Evolutionary conservation across 2,888 invertebrate genomes (phyloP).

Genomic region (Apotomis betuletana): DNA sequence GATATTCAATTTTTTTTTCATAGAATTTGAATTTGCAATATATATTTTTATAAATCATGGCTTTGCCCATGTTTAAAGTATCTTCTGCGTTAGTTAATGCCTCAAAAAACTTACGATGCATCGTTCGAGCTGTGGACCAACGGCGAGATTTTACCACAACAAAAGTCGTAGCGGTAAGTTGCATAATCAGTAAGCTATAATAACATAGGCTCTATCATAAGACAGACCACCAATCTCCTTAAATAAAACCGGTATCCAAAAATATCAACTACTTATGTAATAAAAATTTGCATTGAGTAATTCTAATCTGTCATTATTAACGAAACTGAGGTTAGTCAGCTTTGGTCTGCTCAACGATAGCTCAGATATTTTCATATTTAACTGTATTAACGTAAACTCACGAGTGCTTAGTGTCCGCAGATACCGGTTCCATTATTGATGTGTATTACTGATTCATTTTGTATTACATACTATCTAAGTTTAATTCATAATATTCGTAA

Average conservation of each 20-base stretch:
- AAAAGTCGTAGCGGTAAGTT: conserved; percentile 75
- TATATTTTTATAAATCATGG: conserved; percentile 59
- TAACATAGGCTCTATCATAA: conserved; percentile 5
- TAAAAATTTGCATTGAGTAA: too few relatives aligned
- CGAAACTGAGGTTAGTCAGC: neutral
- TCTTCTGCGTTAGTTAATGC: conserved; percentile 61
- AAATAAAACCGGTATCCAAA: neutral
- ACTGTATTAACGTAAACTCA: neutral
- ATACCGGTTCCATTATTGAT: neutral
- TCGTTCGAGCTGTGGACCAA: conserved; percentile 64
- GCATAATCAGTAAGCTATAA: conserved; percentile 63
- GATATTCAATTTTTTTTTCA: conserved; percentile 29
- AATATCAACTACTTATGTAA: too few relatives aligned
- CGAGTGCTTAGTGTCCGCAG: neutral
- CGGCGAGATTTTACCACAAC: conserved; percentile 68
- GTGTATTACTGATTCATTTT: neutral
- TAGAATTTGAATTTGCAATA: conserved; percentile 4
- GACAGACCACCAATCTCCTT: neutral
- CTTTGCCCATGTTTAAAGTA: conserved; percentile 69
- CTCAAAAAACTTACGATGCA: conserved; percentile 65
- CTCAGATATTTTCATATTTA: neutral
- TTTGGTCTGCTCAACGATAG: neutral
- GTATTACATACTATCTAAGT: neutral
- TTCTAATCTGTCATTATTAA: neutral
- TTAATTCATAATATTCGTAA: neutral